Percentiles rank a stretch among this genome's conserved stretches.
phyloP scores from a whole-genome alignment of 2,797 vertebrate genomes.

The Scolopax rusticola region DNA sequence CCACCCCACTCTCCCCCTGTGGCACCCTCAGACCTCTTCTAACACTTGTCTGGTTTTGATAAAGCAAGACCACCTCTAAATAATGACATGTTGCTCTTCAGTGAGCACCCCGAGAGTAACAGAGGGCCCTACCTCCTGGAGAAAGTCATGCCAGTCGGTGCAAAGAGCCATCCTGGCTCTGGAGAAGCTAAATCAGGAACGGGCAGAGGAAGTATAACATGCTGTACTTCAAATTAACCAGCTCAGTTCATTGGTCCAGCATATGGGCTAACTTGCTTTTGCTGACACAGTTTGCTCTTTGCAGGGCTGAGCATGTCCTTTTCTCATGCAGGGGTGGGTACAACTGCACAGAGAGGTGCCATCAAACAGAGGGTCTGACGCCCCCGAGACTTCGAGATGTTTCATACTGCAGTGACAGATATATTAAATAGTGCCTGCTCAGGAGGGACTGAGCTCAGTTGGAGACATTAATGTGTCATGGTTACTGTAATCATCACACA shows the following conservation, averaged over 20 bases:
- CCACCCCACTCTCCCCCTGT: background rate
- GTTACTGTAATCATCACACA: background rate
- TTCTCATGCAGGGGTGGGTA: background rate
- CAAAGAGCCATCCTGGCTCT: background rate
- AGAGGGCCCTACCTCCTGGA: fast-evolving
- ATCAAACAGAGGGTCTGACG: fast-evolving
- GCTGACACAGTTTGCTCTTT: background rate
- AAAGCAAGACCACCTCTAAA: background rate
- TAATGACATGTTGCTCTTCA: fast-evolving
- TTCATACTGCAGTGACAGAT: background rate
- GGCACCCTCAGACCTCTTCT: background rate
- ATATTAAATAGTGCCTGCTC: background rate
- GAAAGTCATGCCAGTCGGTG: background rate
- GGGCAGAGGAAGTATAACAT: background rate
- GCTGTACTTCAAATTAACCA: background rate
- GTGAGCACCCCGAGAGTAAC: background rate
- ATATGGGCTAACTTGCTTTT: background rate
- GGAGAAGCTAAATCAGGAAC: background rate
- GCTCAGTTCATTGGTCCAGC: background rate
- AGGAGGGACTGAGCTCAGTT: background rate
- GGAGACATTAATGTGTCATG: background rate
- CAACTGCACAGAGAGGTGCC: background rate
- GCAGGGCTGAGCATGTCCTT: background rate
- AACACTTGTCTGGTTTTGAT: background rate
- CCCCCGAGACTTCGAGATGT: fast-evolving